Evolutionary conservation across 2,888 invertebrate species (phyloP).

Genomic region (Phaedon cochleariae): DNA sequence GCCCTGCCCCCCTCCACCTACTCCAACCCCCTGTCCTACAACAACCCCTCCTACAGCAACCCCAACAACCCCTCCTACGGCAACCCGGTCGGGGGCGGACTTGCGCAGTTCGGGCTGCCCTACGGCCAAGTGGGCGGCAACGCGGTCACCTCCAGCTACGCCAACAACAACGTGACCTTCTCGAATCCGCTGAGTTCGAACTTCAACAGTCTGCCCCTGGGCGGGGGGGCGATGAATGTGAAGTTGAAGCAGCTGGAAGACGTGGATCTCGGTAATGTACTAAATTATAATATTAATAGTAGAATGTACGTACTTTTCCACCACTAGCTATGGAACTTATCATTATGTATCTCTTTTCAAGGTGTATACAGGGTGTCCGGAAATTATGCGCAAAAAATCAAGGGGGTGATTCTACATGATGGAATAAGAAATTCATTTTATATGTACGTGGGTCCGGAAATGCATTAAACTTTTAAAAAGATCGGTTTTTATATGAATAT

Average conservation of each 20-base stretch:
- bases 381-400: no score
- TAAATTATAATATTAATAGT: no score
- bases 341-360: no score
- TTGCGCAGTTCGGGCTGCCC: slow-evolving; percentile 64
- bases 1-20: slow-evolving; percentile 65
- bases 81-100: slow-evolving; percentile 60
- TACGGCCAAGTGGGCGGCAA: slow-evolving; percentile 48
- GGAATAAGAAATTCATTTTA: no score
- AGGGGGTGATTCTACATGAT: no score
- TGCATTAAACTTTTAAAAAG: no score
- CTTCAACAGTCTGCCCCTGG: slow-evolving; percentile 65
- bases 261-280: slow-evolving; percentile 72
- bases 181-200: slow-evolving; percentile 71
- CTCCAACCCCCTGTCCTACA: slow-evolving; percentile 62
- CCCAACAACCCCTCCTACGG: slow-evolving; percentile 65
- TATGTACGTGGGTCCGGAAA: no score
- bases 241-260: slow-evolving; percentile 79
- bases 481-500: no score
- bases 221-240: slow-evolving; percentile 64
- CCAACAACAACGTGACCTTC: slow-evolving; percentile 67
- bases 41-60: slow-evolving; percentile 55
- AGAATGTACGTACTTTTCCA: no score
- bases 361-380: no score
- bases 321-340: no score
- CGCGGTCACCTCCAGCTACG: slow-evolving; percentile 55